Evolutionary conservation across 2,797 vertebrate species (phyloP).

Genomic region (Nannoperca obscura): DNA sequence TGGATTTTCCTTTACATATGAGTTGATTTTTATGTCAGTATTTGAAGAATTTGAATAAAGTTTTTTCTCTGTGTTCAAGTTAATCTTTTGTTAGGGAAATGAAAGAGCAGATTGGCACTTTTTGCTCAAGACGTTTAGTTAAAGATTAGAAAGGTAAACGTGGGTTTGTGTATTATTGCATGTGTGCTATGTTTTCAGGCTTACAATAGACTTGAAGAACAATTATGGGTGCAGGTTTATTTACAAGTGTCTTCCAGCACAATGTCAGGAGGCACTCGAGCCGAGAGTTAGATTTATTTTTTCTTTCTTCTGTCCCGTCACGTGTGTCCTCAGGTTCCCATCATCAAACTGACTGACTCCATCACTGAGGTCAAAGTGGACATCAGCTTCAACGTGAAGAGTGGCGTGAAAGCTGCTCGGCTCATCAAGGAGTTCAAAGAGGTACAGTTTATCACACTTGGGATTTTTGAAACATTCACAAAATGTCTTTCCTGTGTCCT

Average conservation of each 20-base stretch:
- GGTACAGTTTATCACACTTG: slow-evolving; percentile 78
- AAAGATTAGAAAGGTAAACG: background rate
- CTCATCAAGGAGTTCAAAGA: slow-evolving; percentile 99
- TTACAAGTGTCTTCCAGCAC: background rate
- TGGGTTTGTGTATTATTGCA: slow-evolving; percentile 5
- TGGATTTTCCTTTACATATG: background rate
- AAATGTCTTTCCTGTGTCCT: background rate
- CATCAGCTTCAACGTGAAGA: slow-evolving; percentile 99
- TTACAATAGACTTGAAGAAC: background rate
- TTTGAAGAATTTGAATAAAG: slow-evolving; percentile 13
- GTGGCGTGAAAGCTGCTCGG: slow-evolving; percentile 94
- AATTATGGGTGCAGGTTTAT: background rate
- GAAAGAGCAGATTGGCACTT: slow-evolving; percentile 18
- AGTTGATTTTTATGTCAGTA: slow-evolving; percentile 11
- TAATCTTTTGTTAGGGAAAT: slow-evolving; percentile 6
- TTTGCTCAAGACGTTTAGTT: slow-evolving; percentile 22
- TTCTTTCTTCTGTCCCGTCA: background rate
- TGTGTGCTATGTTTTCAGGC: slow-evolving; percentile 17
- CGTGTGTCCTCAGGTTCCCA: slow-evolving; percentile 90
- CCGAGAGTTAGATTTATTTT: background rate
- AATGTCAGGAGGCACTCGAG: background rate
- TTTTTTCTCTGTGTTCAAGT: slow-evolving; percentile 17
- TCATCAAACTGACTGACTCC: slow-evolving; percentile 98
- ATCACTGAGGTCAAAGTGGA: slow-evolving; percentile 99
- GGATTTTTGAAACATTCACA: background rate